A percentile compares a stretch with the other conserved stretches of the same genome.
These are phyloP conservation scores for Styela clava DNA, from an alignment of 23 tunicate species.

Conservation along the genomic window DNA sequence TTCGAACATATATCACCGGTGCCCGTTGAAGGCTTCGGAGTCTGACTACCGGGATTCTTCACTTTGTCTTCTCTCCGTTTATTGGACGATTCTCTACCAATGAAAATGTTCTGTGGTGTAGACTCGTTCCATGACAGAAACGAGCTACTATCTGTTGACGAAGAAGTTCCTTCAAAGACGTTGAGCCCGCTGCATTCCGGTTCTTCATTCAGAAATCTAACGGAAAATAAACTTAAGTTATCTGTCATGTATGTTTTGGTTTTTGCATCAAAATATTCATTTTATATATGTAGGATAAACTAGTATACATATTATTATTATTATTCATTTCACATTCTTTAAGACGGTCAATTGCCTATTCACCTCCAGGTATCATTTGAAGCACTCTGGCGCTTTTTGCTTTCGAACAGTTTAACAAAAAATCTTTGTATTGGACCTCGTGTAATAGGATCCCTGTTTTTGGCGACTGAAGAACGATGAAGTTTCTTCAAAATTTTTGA, in stretches of 20 bases:
- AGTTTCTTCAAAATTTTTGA: not conserved
- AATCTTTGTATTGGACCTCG: not conserved
- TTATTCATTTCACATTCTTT: too few species aligned
- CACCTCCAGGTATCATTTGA: not conserved
- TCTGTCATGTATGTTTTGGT: too few species aligned
- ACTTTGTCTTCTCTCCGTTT: not conserved
- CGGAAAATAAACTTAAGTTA: too few species aligned
- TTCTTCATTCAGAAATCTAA: not conserved
- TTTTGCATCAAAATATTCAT: too few species aligned
- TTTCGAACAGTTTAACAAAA: slow-evolving; percentile 2
- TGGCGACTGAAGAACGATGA: not conserved
- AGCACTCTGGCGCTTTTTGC: not conserved
- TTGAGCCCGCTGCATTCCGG: not conserved
- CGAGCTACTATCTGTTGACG: not conserved
- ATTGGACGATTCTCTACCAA: not conserved
- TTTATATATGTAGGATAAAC: too few species aligned
- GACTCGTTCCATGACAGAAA: not conserved
- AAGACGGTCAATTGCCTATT: too few species aligned
- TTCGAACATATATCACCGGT: too few species aligned
- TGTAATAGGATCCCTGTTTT: not conserved
- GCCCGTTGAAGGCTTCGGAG: not conserved
- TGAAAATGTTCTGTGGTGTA: not conserved
- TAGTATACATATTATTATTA: too few species aligned
- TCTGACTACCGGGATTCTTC: not conserved
- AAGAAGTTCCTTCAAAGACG: not conserved